phyloP scores from a whole-genome alignment of 2,113 vertebrate genomes.

The Trematomus loennbergii region DNA sequence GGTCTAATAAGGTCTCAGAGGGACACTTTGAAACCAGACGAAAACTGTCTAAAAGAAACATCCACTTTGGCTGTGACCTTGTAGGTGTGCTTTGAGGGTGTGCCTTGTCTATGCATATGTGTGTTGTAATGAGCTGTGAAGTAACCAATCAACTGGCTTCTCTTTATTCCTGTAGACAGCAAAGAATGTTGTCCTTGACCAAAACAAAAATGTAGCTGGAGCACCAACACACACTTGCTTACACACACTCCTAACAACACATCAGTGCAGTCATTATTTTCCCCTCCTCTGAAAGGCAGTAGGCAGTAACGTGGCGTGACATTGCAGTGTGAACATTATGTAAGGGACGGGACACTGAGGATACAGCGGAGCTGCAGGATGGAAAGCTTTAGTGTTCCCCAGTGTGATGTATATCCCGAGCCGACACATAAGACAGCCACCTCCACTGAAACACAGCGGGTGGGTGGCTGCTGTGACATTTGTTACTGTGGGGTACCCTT shows the following conservation, averaged over 20 bases:
- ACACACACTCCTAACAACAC: slow-evolving; percentile 15
- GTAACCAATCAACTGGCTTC: slow-evolving; percentile 21
- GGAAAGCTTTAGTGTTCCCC: slow-evolving; percentile 24
- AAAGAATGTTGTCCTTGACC: slow-evolving; percentile 32
- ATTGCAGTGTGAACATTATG: slow-evolving; percentile 58
- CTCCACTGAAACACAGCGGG: slow-evolving; percentile 53
- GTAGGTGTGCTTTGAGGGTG: neutral
- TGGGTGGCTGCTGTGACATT: slow-evolving; percentile 50
- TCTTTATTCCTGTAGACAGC: slow-evolving; percentile 16
- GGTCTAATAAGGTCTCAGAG: slow-evolving; percentile 5
- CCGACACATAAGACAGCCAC: slow-evolving; percentile 34
- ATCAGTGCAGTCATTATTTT: slow-evolving; percentile 40
- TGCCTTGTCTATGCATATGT: neutral
- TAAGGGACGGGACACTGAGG: slow-evolving; percentile 48
- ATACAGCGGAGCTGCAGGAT: slow-evolving; percentile 41
- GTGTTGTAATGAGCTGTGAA: slow-evolving; percentile 17
- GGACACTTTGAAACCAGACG: neutral
- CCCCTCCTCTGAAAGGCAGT: slow-evolving; percentile 45
- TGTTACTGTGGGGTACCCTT: slow-evolving; percentile 20
- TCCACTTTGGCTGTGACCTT: slow-evolving; percentile 13
- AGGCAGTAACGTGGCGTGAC: slow-evolving; percentile 50
- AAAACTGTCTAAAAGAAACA: slow-evolving; percentile 13
- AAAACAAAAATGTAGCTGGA: slow-evolving; percentile 42
- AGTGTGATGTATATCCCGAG: slow-evolving; percentile 52
- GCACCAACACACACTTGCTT: neutral